Conservation (phyloP, 2,888 invertebrate species). For the Sialis lutaria region DNA sequence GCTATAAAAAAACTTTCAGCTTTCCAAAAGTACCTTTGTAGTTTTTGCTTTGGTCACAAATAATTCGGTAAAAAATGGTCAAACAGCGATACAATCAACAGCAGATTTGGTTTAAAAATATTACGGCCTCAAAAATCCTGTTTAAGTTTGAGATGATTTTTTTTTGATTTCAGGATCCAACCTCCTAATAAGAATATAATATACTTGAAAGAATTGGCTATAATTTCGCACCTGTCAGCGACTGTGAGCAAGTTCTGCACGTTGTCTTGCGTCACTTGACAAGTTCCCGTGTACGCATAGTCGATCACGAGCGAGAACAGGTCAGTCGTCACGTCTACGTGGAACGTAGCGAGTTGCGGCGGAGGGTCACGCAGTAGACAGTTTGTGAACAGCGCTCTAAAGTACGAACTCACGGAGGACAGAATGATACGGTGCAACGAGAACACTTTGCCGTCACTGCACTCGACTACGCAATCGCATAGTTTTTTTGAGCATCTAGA, state of each 20-base stretch:
- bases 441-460: conserved; percentile 41
- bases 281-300: conserved; percentile 56
- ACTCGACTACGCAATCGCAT: conserved; percentile 51
- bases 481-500: conserved; percentile 25
- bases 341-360: conserved; percentile 41
- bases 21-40: too few relatives aligned
- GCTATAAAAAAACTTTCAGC: too few relatives aligned
- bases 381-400: conserved; percentile 53
- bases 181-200: too few relatives aligned
- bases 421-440: conserved; percentile 51
- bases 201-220: conserved; percentile 23
- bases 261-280: conserved; percentile 42
- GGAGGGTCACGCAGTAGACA: conserved; percentile 40
- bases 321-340: conserved; percentile 36
- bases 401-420: conserved; percentile 55
- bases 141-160: too few relatives aligned
- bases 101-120: too few relatives aligned
- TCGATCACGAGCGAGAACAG: conserved; percentile 50
- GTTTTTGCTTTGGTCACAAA: too few relatives aligned
- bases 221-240: conserved; percentile 56
- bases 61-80: too few relatives aligned
- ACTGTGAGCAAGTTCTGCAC: conserved; percentile 50
- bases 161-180: too few relatives aligned
- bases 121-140: too few relatives aligned
- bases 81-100: too few relatives aligned